These are phyloP conservation scores for Lasioglossum malachurum DNA, from an alignment of 2,888 invertebrate genomes.

Conservation along the genomic window DNA sequence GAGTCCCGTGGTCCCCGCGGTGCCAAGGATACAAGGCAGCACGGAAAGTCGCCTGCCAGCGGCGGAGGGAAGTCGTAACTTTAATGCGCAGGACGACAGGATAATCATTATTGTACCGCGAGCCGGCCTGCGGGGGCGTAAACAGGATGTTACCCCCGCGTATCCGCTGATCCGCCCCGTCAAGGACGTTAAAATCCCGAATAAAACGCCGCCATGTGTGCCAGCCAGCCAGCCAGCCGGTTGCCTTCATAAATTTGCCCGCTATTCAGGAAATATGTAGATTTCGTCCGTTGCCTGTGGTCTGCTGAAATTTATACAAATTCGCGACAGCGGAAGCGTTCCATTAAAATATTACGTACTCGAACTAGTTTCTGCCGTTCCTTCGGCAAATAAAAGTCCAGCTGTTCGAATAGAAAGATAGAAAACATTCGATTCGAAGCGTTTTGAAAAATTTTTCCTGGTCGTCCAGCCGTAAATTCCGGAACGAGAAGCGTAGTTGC, in stretches of 20 bases:
- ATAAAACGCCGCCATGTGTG: constrained; percentile 28
- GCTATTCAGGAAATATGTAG: constrained; percentile 6
- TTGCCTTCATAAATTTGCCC: not conserved
- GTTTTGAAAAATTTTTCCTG: not conserved
- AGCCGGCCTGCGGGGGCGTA: constrained; percentile 63
- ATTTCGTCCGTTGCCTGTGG: not conserved
- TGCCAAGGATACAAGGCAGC: constrained; percentile 20
- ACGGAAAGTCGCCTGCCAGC: constrained; percentile 26
- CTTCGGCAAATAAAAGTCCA: not conserved
- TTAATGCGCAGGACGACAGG: constrained; percentile 69
- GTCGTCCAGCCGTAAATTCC: not conserved
- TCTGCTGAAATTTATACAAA: constrained; percentile 4
- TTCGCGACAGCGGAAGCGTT: not conserved
- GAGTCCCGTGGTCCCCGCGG: constrained; percentile 44
- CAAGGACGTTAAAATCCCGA: constrained; percentile 40
- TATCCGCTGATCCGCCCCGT: constrained; percentile 52
- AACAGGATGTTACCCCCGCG: constrained; percentile 68
- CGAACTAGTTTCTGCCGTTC: not conserved
- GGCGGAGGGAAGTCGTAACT: constrained; percentile 63
- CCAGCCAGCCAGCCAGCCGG: not conserved
- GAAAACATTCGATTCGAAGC: not conserved
- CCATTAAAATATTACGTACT: not conserved
- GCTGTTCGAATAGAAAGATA: not conserved
- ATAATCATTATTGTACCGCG: constrained; percentile 65
- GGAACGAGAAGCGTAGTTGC: too few species aligned